Base-by-base conservation (phyloP, 2,113 vertebrate genomes). In the Rhizomys pruinosus region DNA sequence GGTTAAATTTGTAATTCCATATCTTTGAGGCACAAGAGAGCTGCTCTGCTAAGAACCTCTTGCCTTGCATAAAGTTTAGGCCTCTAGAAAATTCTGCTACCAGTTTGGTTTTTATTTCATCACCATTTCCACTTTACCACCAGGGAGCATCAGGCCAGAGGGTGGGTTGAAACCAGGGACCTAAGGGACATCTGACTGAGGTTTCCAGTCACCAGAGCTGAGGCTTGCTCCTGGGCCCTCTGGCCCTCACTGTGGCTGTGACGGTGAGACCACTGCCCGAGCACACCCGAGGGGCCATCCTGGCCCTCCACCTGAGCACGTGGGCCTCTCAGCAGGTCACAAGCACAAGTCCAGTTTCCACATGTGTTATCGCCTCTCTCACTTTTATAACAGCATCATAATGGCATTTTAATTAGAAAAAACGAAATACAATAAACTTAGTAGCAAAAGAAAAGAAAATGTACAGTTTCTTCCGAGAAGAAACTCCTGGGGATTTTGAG, bases 281-380 rank as follows among this genome's bases (percentile, higher is more conserved):
- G 1, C 7, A 7, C 1, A 2, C 13, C 29, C 3, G 19, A n/a
- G 0, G 4, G 11, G 17, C 19, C 29, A 7, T 22, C 0, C 0
- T 19, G 19, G 2, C 59, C 2, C 2, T 23, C 32, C 13, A 0
- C 20, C 10, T 0, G 8, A 42, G 34, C 4, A 0, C 63, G 11
- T 2, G 34, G 39, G 12, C 15, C 10, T 27, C 59, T 72, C 42
- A 17, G 59, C 17, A 9, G 9, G 34, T n/a, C 8, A 3, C 23
- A 27, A 0, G 2, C 32, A 87, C 16, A 47, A 66, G 57, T 34
- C 34, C 11, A 42, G 72, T 71, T 16, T 12, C 11, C 10, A 0
- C 10, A 3, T 69, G 44, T 52, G 11, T 52, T 52, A 11, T 7
- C 11, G 47, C 47, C 47, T 11, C 47, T 52, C 11, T 6, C 6